phyloP scores from a whole-genome alignment of 2,888 invertebrate genomes.

The Blastobasis lacticolella region DNA sequence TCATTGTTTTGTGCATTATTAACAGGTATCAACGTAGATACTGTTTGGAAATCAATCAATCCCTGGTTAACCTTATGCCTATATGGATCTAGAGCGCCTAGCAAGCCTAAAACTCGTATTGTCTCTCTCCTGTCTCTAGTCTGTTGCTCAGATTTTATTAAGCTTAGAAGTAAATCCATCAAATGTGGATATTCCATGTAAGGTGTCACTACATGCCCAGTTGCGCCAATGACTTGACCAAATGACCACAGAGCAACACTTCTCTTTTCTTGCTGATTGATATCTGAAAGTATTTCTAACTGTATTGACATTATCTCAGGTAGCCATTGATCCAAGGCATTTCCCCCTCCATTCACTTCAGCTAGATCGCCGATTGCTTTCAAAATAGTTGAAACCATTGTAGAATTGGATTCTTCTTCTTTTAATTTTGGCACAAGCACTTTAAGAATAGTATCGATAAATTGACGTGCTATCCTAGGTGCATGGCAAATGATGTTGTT shows the following conservation, averaged over 20 bases:
- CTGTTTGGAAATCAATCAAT: conserved; percentile 88
- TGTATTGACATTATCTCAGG: conserved; percentile 91
- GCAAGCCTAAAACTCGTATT: conserved; percentile 92
- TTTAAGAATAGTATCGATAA: conserved; percentile 94
- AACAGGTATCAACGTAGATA: conserved; percentile 86
- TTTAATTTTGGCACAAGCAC: conserved; percentile 92
- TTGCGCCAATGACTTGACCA: conserved; percentile 96
- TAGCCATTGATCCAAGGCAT: conserved; percentile 91
- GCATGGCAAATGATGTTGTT: conserved; percentile 96
- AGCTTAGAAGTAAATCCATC: conserved; percentile 92
- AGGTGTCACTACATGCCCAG: conserved; percentile 95
- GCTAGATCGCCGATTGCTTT: conserved; percentile 96
- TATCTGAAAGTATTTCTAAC: conserved; percentile 94
- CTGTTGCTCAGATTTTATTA: conserved; percentile 96
- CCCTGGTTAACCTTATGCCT: conserved; percentile 97
- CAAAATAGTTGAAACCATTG: conserved; percentile 91
- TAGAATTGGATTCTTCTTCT: conserved; percentile 91
- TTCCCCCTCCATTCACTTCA: conserved; percentile 89
- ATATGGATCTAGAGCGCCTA: conserved; percentile 98
- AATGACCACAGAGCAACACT: conserved; percentile 97
- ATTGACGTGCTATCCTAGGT: conserved; percentile 93
- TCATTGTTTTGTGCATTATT: conserved; percentile 79
- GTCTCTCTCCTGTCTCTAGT: conserved; percentile 90
- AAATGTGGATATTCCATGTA: conserved; percentile 95
- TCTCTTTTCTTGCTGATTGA: conserved; percentile 93